Evolutionary conservation across 2,113 vertebrate species (phyloP), one percentile per base, ranked within the genome.

Genomic region (Erythrocercus mccallii): DNA sequence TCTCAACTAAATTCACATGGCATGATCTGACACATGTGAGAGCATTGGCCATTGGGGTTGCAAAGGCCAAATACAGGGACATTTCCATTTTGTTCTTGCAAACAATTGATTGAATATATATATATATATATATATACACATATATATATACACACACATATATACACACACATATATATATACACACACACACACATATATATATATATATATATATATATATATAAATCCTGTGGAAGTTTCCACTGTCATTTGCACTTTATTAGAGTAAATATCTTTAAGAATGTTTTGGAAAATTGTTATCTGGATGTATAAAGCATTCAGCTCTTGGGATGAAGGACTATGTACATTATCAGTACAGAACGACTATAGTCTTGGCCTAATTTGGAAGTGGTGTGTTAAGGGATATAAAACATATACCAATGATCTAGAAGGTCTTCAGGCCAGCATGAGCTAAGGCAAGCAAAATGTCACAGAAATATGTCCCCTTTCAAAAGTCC

Each of bases 271-370:
- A 95, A 91, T 88, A 77, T 85, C 53, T 92, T 35, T 35, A 86
- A 50, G 70, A 87, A 47, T 95, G 87, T 91, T 90, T 91, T 93
- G 85, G 93, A 96, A 91, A 91, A 94, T 65, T 73, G 71, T 94
- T 95, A 93, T 95, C 90, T 91, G 78, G 27, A 78, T 44, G 17
- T 82, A 80, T 73, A 80, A 94, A 86, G 27, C 74, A 73, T 74
- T 85, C 38, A 38, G 84, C 68, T 91, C 42, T 33, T 70, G 54
- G 56, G 78, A 69, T 95, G 85, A 93, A 90, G 82, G 60, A 65
- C 74, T 66, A 73, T 2, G 0, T 84, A 81, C 25, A 37, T 57
- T 86, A 53, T 68, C 66, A 62, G 62, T 57, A 69, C 68, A 65
- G 78, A 87, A 87, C 37, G 31, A 68, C 65, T 86, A 27, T 56